Percentiles rank a stretch among this genome's conserved stretches.
phyloP scores from a whole-genome alignment of 2,113 vertebrate genomes.

The Heterotilapia buettikoferi region DNA sequence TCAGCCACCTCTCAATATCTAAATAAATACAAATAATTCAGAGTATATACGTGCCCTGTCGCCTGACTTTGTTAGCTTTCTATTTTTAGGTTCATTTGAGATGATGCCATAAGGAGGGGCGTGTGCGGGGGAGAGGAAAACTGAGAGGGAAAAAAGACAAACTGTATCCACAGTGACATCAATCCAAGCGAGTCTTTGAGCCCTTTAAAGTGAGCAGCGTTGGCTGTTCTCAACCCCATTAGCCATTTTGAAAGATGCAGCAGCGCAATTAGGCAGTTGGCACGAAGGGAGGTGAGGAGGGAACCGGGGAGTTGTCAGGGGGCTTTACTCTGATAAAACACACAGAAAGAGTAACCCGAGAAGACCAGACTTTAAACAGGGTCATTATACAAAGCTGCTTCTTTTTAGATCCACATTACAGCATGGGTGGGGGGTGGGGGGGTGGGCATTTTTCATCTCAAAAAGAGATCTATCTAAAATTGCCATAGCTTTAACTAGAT shows the following conservation, averaged over 20 bases:
- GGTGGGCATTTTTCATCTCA: neutral
- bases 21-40: neutral
- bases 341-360: neutral
- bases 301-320: neutral
- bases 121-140: neutral
- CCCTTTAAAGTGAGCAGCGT: conserved; percentile 15
- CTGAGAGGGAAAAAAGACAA: neutral
- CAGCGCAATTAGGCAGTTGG: conserved; percentile 28
- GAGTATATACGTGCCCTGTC: neutral
- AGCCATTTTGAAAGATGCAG: conserved; percentile 45
- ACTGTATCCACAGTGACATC: conserved; percentile 21
- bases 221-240: conserved; percentile 30
- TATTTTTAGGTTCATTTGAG: conserved; percentile 24
- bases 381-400: conserved; percentile 1
- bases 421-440: neutral
- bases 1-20: neutral
- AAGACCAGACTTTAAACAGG: conserved; percentile 3
- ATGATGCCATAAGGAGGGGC: neutral
- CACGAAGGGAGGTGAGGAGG: conserved; percentile 5
- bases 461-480: neutral
- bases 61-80: neutral
- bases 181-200: conserved; percentile 20
- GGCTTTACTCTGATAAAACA: conserved; percentile 5
- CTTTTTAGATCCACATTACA: neutral
- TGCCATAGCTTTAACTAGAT: neutral